phyloP scores from a whole-genome alignment of 1,140 invertebrate species.

The Brachionus rubens region DNA sequence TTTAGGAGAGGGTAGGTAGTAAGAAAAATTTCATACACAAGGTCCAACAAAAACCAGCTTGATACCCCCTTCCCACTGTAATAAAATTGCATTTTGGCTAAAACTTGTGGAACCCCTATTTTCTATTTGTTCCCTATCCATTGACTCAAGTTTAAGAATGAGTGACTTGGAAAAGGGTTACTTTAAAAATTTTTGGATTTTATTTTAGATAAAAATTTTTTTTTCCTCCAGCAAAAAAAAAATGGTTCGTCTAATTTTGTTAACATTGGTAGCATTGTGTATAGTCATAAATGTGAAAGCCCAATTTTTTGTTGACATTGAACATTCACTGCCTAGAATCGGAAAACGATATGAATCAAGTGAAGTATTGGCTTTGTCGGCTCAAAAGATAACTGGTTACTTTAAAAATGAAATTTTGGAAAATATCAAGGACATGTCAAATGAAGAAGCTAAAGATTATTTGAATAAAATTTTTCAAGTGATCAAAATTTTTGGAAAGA shows the following conservation, averaged over 20 bases:
- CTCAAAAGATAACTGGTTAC: neutral
- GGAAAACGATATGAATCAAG: conserved; percentile 14
- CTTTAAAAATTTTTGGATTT: conserved; percentile 9
- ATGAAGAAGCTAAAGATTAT: conserved; percentile 26
- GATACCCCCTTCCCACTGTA: too few species aligned
- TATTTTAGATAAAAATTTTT: too few species aligned
- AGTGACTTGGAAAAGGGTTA: too few species aligned
- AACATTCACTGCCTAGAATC: conserved; percentile 32
- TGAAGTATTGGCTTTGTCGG: neutral
- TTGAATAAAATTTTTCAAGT: conserved; percentile 19
- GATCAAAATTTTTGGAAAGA: conserved; percentile 3
- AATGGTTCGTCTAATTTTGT: neutral
- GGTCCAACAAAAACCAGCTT: too few species aligned
- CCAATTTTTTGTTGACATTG: conserved; percentile 46
- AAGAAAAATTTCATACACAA: too few species aligned
- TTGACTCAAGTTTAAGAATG: too few species aligned
- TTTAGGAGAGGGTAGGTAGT: too few species aligned
- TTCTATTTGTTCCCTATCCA: too few species aligned
- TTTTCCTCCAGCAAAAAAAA: too few species aligned
- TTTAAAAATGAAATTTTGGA: neutral
- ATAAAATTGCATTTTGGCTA: too few species aligned
- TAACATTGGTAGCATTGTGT: neutral
- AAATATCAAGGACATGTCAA: neutral
- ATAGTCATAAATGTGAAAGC: neutral
- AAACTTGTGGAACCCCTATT: too few species aligned